Evolutionary conservation across 2,797 vertebrate species (phyloP).

Genomic region (Clarias laeviceps): DNA sequence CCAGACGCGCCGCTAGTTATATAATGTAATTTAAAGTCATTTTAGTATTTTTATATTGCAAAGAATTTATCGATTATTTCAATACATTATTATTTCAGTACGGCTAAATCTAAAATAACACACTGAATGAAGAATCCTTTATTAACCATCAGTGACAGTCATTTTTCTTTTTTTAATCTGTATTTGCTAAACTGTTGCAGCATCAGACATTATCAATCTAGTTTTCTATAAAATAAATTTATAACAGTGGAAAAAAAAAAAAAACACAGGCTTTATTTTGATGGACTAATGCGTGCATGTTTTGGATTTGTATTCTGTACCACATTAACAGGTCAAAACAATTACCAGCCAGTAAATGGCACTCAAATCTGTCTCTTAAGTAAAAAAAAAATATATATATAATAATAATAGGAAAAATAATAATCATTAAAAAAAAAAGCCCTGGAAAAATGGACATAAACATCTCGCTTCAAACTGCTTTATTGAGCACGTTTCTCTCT

Average conservation of each 20-base stretch:
- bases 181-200: background rate
- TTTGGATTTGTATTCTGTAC: background rate
- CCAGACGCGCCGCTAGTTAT: background rate
- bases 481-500: constrained; percentile 3
- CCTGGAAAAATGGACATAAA: constrained; percentile 11
- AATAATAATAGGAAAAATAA: background rate
- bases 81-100: background rate
- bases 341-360: background rate
- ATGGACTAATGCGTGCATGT: background rate
- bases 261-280: too few relatives aligned
- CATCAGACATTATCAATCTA: background rate
- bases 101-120: background rate
- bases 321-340: constrained; percentile 17
- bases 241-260: background rate
- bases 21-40: background rate
- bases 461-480: background rate
- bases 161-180: too few relatives aligned
- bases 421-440: too few relatives aligned
- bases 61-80: background rate
- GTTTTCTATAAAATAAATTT: background rate
- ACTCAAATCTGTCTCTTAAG: too few relatives aligned
- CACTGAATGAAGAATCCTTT: background rate
- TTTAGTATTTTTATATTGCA: background rate
- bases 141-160: background rate
- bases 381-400: background rate